Evolutionary conservation across 1,140 invertebrate genomes (phyloP).

Genomic region (Pseudobourletiella spinata): DNA sequence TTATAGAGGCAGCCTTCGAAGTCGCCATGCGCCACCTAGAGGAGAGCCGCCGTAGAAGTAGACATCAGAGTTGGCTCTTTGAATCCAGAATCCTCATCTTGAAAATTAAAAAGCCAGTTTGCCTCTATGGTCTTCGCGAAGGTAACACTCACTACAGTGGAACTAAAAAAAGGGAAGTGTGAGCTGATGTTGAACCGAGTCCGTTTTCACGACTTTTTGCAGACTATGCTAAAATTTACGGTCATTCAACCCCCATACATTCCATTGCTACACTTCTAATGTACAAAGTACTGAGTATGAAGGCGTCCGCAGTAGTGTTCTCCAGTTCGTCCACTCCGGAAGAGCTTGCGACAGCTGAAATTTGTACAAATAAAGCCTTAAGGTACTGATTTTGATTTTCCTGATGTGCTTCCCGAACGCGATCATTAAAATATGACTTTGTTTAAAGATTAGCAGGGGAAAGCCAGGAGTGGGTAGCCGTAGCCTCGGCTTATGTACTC

Average conservation of each 20-base stretch:
- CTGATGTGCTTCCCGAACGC: background rate
- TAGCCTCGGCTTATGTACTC: background rate
- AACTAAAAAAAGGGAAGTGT: too few species aligned
- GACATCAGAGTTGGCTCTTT: background rate
- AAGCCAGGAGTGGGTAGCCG: background rate
- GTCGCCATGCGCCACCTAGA: too few species aligned
- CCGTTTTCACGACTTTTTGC: too few species aligned
- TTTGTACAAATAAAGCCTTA: too few species aligned
- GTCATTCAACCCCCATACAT: background rate
- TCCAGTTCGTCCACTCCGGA: too few species aligned
- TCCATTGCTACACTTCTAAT: background rate
- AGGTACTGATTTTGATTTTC: too few species aligned
- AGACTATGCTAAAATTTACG: background rate
- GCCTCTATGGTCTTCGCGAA: background rate
- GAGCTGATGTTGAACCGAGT: too few species aligned
- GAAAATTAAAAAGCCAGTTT: background rate
- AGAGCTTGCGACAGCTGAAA: too few species aligned
- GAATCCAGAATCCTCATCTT: background rate
- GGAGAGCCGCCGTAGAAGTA: background rate
- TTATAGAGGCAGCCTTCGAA: too few species aligned
- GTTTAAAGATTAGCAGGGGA: background rate
- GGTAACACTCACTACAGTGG: background rate
- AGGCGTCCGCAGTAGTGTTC: background rate
- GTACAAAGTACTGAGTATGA: background rate
- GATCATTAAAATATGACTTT: background rate